Percentiles rank a stretch among this genome's conserved stretches.
Evolutionary conservation across 1,140 invertebrate species (phyloP).

Genomic region (Lepidostoma basale): DNA sequence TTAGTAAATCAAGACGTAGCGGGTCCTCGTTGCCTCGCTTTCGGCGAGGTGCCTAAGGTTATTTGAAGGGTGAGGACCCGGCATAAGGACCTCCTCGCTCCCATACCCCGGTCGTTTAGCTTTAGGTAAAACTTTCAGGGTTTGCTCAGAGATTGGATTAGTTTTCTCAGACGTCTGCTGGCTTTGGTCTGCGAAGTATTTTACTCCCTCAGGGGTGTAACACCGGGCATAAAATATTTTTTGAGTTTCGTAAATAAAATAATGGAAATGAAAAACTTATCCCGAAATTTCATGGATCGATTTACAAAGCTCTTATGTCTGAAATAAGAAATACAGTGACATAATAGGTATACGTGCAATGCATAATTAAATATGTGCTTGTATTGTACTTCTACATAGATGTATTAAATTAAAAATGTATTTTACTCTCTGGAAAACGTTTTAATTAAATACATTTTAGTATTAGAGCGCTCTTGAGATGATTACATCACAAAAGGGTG

Average conservation of each 20-base stretch:
- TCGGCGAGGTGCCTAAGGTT: not conserved
- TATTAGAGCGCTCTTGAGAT: too few species aligned
- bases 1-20: too few species aligned
- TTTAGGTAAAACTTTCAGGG: conserved; percentile 38
- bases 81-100: not conserved
- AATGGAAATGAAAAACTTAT: not conserved
- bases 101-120: conserved; percentile 31
- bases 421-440: too few species aligned
- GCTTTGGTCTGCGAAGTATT: conserved; percentile 10
- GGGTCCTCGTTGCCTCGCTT: not conserved
- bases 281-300: too few species aligned
- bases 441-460: too few species aligned
- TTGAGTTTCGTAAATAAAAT: not conserved
- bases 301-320: too few species aligned
- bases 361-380: too few species aligned
- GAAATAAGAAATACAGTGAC: too few species aligned
- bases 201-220: conserved; percentile 6
- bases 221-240: conserved; percentile 4
- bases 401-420: too few species aligned
- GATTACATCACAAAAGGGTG: too few species aligned
- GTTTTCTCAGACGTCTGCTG: conserved; percentile 36
- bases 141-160: conserved; percentile 43
- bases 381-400: too few species aligned
- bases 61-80: not conserved
- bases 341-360: too few species aligned